These are phyloP conservation scores for Progne subis DNA, from an alignment of 2,113 vertebrate species.

Conservation along the genomic window DNA sequence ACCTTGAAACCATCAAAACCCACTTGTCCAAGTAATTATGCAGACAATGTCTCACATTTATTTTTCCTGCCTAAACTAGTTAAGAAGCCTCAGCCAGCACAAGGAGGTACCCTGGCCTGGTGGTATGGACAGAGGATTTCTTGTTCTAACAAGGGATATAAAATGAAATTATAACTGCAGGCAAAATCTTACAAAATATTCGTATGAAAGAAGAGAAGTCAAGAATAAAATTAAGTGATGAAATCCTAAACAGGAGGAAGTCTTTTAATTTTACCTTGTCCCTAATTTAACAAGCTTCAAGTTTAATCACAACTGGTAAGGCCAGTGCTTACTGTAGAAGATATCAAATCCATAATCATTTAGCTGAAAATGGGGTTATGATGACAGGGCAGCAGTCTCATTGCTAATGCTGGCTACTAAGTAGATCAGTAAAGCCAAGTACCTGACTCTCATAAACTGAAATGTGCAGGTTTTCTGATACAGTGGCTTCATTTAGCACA, in stretches of 20 bases:
- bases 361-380: conserved; percentile 56
- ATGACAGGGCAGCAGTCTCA: conserved; percentile 30
- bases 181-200: not conserved
- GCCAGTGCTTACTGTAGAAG: conserved; percentile 18
- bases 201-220: conserved; percentile 27
- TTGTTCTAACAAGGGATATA: conserved; percentile 3
- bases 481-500: not conserved
- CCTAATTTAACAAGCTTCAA: conserved; percentile 7
- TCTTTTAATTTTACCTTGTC: conserved; percentile 11
- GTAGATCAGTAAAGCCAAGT: conserved; percentile 3
- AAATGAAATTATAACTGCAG: not conserved
- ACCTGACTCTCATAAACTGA: not conserved
- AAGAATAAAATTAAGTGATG: conserved; percentile 24
- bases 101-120: not conserved
- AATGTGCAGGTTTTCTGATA: not conserved
- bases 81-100: conserved; percentile 4
- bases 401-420: conserved; percentile 13
- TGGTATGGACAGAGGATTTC: conserved; percentile 21
- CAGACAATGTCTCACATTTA: not conserved
- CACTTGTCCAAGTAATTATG: conserved; percentile 35
- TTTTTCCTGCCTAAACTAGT: conserved; percentile 11
- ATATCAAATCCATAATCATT: conserved; percentile 47
- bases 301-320: conserved; percentile 13
- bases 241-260: conserved; percentile 5
- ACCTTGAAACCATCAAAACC: conserved; percentile 1